Percentiles rank a stretch among this genome's conserved stretches.
phyloP scores from a whole-genome alignment of 2,113 vertebrate genomes.

The Pseudorectes ferrugineus region DNA sequence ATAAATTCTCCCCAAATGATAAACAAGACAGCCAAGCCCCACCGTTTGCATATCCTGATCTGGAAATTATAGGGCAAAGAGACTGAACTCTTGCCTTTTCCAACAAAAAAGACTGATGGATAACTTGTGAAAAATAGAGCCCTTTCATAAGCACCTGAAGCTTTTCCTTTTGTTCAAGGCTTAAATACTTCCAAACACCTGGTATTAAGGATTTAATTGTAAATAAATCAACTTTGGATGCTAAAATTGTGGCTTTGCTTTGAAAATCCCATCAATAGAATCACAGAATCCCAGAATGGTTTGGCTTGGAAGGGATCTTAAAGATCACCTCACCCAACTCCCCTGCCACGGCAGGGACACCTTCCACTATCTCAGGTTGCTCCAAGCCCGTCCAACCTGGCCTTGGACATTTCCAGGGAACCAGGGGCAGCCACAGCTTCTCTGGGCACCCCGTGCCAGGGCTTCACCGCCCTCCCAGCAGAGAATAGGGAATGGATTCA shows the following conservation, averaged over 20 bases:
- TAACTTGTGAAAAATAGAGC: background rate
- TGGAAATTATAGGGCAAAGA: background rate
- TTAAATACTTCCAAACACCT: background rate
- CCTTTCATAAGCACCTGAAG: background rate
- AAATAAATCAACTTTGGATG: background rate
- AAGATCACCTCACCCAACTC: background rate
- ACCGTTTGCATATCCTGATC: background rate
- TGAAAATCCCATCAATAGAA: background rate
- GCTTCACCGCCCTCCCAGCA: background rate
- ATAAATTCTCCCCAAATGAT: background rate
- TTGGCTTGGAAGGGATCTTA: background rate
- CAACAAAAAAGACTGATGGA: background rate
- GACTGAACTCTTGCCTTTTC: background rate
- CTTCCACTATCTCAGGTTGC: rapidly evolving
- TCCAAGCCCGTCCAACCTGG: rapidly evolving
- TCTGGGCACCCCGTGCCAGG: background rate
- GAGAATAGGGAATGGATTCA: background rate
- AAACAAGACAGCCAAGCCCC: background rate
- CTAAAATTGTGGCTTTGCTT: background rate
- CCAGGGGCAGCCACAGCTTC: background rate
- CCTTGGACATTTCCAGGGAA: background rate
- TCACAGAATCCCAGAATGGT: background rate
- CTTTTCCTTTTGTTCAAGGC: background rate
- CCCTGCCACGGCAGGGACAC: background rate
- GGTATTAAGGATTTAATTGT: background rate